A percentile compares a stretch with the other conserved stretches of the same genome.
phyloP scores from a whole-genome alignment of 1,140 invertebrate genomes.

The Scaptodrosophila lebanonensis region DNA sequence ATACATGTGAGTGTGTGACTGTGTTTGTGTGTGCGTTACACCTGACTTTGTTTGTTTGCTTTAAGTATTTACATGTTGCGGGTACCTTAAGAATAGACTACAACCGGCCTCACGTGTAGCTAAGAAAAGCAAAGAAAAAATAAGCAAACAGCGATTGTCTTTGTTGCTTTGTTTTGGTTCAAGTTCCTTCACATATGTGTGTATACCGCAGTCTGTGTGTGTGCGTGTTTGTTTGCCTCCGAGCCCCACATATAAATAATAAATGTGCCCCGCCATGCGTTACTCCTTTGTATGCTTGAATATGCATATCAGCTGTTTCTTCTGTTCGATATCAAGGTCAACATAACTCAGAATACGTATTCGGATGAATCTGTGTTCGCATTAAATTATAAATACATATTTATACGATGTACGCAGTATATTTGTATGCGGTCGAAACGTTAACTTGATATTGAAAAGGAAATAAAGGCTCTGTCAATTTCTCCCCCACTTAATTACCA shows the following conservation, averaged over 20 bases:
- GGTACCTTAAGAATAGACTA: too few relatives aligned
- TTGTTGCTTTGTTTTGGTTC: conserved; percentile 57
- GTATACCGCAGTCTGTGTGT: conserved; percentile 13
- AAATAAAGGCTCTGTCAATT: too few relatives aligned
- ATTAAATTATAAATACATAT: too few relatives aligned
- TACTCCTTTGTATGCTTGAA: conserved; percentile 17
- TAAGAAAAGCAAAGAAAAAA: conserved; percentile 31
- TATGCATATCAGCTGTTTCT: conserved; percentile 58
- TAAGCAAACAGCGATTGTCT: conserved; percentile 47
- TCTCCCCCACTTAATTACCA: too few relatives aligned
- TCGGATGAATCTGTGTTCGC: too few relatives aligned
- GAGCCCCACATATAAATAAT: conserved; percentile 62
- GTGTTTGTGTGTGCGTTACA: conserved; percentile 19
- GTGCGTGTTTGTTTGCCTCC: conserved; percentile 21
- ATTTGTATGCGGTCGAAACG: too few relatives aligned
- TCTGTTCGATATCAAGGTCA: conserved; percentile 68
- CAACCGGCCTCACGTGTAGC: neutral
- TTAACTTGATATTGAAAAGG: too few relatives aligned
- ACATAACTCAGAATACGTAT: conserved; percentile 19
- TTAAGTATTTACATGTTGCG: neutral
- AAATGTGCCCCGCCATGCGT: conserved; percentile 47
- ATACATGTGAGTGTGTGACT: conserved; percentile 12
- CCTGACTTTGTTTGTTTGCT: too few relatives aligned
- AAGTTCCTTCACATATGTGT: conserved; percentile 5
- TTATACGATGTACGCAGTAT: too few relatives aligned